phyloP scores from a whole-genome alignment of 2,113 vertebrate species.

The Craseonycteris thonglongyai region DNA sequence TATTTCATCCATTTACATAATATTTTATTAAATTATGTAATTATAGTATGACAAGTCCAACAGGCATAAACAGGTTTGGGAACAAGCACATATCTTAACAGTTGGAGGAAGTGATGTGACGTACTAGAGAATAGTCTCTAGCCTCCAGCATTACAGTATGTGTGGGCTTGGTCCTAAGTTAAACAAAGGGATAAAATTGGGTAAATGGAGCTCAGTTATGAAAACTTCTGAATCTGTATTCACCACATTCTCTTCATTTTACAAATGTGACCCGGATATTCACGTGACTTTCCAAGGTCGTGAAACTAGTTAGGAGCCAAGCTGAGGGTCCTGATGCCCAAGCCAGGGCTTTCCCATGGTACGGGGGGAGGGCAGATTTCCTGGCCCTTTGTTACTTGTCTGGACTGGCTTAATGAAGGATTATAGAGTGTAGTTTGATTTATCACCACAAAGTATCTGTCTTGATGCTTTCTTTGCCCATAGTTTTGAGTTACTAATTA shows the following conservation, averaged over 20 bases:
- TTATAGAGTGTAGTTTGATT: not conserved
- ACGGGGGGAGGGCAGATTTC: not conserved
- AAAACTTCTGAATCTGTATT: not conserved
- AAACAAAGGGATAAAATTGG: not conserved
- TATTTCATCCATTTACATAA: not conserved
- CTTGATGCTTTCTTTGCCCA: not conserved
- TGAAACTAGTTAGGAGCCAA: not conserved
- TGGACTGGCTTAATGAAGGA: not conserved
- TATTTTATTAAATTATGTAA: not conserved
- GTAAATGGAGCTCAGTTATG: not conserved
- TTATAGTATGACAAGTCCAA: not conserved
- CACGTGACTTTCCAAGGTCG: not conserved
- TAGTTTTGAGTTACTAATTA: slow-evolving; percentile 4
- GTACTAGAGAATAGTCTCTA: not conserved
- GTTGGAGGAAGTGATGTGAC: not conserved
- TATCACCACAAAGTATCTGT: not conserved
- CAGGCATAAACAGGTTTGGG: not conserved
- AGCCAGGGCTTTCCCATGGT: not conserved
- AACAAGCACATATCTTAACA: not conserved
- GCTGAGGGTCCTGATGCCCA: not conserved
- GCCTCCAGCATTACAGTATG: not conserved
- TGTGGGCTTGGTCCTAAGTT: not conserved
- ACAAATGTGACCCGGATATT: not conserved
- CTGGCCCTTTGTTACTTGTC: not conserved
- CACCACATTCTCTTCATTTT: not conserved